Evolutionary conservation across 2,113 vertebrate species (phyloP).

Genomic region (Sturnira hondurensis): DNA sequence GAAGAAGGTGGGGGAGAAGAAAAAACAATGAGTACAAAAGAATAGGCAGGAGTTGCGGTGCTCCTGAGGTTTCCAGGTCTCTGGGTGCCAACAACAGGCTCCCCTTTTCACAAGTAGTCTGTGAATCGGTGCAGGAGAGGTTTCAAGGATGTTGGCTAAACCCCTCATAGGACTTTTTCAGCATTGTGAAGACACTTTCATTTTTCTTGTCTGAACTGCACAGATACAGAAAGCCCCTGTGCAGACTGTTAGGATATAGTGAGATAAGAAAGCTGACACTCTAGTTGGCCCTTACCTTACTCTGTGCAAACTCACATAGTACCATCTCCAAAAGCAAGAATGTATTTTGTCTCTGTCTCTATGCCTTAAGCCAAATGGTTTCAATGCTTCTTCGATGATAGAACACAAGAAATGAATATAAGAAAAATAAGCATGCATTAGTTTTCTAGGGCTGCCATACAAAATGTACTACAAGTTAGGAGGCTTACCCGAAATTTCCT

Average conservation of each 20-base stretch:
- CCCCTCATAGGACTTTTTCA: neutral
- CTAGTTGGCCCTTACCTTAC: neutral
- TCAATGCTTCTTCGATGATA: neutral
- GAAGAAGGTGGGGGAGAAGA: neutral
- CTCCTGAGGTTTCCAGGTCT: neutral
- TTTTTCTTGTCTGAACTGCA: neutral
- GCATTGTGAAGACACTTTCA: neutral
- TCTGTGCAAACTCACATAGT: neutral
- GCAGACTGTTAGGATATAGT: neutral
- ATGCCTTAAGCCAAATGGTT: neutral
- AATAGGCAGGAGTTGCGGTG: too few species aligned
- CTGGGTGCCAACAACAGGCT: neutral
- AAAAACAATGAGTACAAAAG: too few species aligned
- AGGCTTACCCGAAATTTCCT: too few species aligned
- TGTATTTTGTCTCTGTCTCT: neutral
- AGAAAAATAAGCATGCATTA: too few species aligned
- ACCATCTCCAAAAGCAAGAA: neutral
- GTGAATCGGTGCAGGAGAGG: neutral
- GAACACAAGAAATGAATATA: neutral
- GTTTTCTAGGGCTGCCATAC: too few species aligned
- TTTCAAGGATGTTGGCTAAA: too few species aligned
- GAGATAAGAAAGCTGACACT: neutral
- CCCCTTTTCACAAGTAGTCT: neutral
- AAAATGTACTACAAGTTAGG: too few species aligned
- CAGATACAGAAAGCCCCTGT: neutral